phyloP scores from a whole-genome alignment of 2,888 invertebrate species.

The Pristionchus entomophagus region DNA sequence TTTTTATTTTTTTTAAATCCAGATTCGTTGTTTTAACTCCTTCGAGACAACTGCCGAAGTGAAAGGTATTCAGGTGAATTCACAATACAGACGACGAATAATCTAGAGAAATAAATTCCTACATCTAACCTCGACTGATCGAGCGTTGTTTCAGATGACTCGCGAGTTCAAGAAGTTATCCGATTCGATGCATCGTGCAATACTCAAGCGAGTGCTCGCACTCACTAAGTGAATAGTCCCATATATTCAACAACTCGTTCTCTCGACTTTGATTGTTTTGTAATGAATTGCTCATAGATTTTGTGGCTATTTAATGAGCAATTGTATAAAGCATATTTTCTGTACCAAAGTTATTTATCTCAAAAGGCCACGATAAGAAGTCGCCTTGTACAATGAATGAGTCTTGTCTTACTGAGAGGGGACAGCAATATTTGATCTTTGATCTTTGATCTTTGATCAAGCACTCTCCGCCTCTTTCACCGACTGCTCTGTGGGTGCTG shows the following conservation, averaged over 20 bases:
- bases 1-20: too few species aligned
- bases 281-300: too few species aligned
- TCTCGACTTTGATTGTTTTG: too few species aligned
- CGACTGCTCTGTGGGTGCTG: background rate
- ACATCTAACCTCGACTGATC: too few species aligned
- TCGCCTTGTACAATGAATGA: conserved; percentile 10
- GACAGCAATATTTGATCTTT: too few species aligned
- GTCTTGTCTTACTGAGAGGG: background rate
- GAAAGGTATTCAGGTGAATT: background rate
- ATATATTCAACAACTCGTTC: background rate
- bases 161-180: background rate
- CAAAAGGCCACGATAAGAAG: conserved; percentile 8
- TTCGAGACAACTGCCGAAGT: background rate
- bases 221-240: background rate
- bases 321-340: background rate
- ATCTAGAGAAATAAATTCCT: too few species aligned
- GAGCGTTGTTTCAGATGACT: background rate
- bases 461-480: background rate
- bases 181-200: background rate
- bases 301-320: too few species aligned
- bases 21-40: background rate
- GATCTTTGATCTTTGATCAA: background rate
- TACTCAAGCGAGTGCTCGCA: background rate
- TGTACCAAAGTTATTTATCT: conserved; percentile 26
- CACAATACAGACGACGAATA: background rate